A percentile compares a stretch with the other conserved stretches of the same genome.
phyloP scores from a whole-genome alignment of 2,797 vertebrate species.

The Falco columbarius region DNA sequence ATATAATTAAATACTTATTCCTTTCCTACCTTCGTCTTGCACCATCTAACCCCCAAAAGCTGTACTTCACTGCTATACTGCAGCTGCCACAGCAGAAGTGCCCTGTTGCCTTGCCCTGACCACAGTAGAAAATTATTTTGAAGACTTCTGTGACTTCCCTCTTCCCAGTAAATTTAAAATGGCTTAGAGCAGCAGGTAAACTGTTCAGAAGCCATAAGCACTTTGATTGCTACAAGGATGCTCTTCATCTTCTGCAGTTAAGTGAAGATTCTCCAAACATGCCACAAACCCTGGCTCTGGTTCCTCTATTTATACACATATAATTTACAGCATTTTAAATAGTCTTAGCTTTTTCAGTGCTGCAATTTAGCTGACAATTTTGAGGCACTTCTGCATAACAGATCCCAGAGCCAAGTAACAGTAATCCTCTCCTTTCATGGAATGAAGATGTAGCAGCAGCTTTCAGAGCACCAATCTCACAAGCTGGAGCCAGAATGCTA shows the following conservation, averaged over 20 bases:
- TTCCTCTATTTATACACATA: not conserved
- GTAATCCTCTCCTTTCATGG: not conserved
- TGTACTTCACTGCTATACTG: not conserved
- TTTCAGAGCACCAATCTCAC: not conserved
- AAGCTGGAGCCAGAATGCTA: not conserved
- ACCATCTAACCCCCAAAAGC: not conserved
- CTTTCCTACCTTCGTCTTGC: not conserved
- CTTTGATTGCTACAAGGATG: not conserved
- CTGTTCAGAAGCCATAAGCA: not conserved
- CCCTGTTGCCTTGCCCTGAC: not conserved
- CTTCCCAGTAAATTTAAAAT: not conserved
- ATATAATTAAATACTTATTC: not conserved
- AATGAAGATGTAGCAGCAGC: not conserved
- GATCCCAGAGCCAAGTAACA: not conserved
- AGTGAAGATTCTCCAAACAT: not conserved
- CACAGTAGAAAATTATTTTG: not conserved
- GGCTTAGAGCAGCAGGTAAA: not conserved
- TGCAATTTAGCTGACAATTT: not conserved
- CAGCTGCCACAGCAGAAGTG: not conserved
- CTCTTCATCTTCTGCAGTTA: not conserved
- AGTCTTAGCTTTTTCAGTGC: not conserved
- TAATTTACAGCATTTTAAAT: not conserved
- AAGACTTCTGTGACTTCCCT: not conserved
- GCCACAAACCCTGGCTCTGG: not conserved
- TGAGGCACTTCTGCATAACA: not conserved